These are phyloP conservation scores for Netelia melanura DNA, from an alignment of 2,888 invertebrate genomes.

Conservation along the genomic window DNA sequence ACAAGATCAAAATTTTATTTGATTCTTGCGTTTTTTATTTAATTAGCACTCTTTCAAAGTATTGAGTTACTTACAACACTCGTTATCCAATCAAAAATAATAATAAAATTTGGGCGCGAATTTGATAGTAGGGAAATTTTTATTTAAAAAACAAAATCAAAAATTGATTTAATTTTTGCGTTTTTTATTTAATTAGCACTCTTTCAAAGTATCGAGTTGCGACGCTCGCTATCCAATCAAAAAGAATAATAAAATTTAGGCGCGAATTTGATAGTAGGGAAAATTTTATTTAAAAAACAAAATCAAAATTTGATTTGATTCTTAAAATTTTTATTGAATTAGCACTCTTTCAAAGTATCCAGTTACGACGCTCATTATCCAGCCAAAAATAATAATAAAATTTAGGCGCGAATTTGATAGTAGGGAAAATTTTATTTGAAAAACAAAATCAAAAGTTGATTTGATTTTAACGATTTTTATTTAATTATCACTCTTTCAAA, in stretches of 20 bases:
- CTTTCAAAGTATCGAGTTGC: not conserved
- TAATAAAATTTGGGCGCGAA: not conserved
- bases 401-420: too few species aligned
- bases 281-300: too few species aligned
- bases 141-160: too few species aligned
- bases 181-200: not conserved
- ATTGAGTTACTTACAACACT: not conserved
- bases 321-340: not conserved
- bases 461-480: not conserved
- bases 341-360: not conserved
- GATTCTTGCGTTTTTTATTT: not conserved
- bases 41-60: not conserved
- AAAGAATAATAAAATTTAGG: not conserved
- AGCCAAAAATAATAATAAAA: not conserved
- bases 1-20: too few species aligned
- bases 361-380: not conserved
- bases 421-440: too few species aligned
- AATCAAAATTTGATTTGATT: not conserved
- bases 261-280: too few species aligned
- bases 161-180: not conserved
- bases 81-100: constrained; percentile 3
- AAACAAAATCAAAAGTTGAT: too few species aligned
- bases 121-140: too few species aligned
- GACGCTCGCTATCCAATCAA: constrained; percentile 12
- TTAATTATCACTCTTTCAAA: not conserved